phyloP scores from a whole-genome alignment of 2,888 invertebrate genomes.

The Orthosia gothica region DNA sequence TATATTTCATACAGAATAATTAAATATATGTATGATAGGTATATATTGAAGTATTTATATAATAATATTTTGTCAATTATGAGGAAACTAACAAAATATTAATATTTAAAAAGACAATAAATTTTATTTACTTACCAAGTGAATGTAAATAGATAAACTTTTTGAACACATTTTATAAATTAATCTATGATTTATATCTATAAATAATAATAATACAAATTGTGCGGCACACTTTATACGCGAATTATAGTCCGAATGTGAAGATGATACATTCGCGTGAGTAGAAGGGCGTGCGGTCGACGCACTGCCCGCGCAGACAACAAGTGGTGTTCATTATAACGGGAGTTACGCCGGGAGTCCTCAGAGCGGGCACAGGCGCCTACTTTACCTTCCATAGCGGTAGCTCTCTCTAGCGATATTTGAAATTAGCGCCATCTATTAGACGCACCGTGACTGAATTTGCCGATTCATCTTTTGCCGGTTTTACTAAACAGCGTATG shows the following conservation, averaged over 20 bases:
- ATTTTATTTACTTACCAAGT: slow-evolving; percentile 82
- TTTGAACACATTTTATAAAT: slow-evolving; percentile 84
- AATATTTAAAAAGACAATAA: neutral
- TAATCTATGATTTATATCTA: slow-evolving; percentile 76
- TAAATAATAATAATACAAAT: slow-evolving; percentile 71
- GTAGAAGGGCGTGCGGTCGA: slow-evolving; percentile 89
- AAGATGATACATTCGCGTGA: slow-evolving; percentile 89
- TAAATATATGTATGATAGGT: no score
- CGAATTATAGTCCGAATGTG: slow-evolving; percentile 84
- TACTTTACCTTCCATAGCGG: slow-evolving; percentile 77
- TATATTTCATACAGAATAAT: neutral
- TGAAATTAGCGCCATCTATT: slow-evolving; percentile 83
- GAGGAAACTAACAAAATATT: neutral
- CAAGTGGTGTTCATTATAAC: slow-evolving; percentile 90
- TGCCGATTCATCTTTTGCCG: slow-evolving; percentile 67
- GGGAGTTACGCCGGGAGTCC: slow-evolving; percentile 89
- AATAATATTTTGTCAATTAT: neutral
- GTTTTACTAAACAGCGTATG: slow-evolving; percentile 59
- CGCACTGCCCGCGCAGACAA: slow-evolving; percentile 91
- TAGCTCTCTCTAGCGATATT: slow-evolving; percentile 73
- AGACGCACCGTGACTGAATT: slow-evolving; percentile 30
- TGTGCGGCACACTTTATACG: slow-evolving; percentile 83
- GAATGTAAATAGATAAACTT: slow-evolving; percentile 80
- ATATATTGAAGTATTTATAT: no score
- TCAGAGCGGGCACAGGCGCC: slow-evolving; percentile 81